Evolutionary conservation across 2,797 vertebrate genomes (phyloP).

Genomic region (Acipenser oxyrinchus): DNA sequence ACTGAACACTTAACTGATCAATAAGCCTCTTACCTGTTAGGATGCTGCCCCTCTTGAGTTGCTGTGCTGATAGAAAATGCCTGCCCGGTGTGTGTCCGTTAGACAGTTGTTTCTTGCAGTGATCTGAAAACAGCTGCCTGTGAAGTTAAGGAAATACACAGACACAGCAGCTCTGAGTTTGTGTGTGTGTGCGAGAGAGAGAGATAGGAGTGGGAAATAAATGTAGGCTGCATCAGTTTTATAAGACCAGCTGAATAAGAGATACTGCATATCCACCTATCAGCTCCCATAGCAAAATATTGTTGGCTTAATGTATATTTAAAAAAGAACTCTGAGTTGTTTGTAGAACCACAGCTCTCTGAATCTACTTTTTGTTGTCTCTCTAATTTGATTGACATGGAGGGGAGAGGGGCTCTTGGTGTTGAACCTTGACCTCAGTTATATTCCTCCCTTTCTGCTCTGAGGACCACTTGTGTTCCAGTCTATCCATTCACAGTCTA

Average conservation of each 20-base stretch:
- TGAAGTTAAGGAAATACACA: conserved; percentile 28
- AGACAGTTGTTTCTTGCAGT: conserved; percentile 16
- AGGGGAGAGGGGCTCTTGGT: conserved; percentile 44
- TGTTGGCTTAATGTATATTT: no score
- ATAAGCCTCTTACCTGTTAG: conserved; percentile 34
- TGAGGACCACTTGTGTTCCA: conserved; percentile 65
- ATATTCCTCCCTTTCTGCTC: conserved; percentile 51
- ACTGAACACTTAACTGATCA: no score
- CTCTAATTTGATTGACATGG: conserved; percentile 67
- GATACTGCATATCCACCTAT: conserved; percentile 28
- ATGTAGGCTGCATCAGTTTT: conserved; percentile 14
- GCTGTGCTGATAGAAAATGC: conserved; percentile 16
- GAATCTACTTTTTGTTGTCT: conserved; percentile 45
- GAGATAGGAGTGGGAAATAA: conserved; percentile 11
- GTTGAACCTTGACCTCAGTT: conserved; percentile 62
- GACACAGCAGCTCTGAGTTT: conserved; percentile 7
- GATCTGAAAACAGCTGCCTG: conserved; percentile 29
- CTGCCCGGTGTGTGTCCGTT: conserved; percentile 14
- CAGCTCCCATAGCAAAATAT: conserved; percentile 17
- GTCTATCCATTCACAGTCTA: neutral
- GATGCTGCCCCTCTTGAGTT: conserved; percentile 14
- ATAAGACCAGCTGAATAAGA: conserved; percentile 24
- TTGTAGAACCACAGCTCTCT: conserved; percentile 46
- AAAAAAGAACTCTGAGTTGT: conserved; percentile 13
- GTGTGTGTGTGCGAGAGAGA: conserved; percentile 13